Evolutionary conservation across 2,888 invertebrate species (phyloP), one percentile per base, ranked within the genome.

Genomic region (Acanthosepion lycidas): DNA sequence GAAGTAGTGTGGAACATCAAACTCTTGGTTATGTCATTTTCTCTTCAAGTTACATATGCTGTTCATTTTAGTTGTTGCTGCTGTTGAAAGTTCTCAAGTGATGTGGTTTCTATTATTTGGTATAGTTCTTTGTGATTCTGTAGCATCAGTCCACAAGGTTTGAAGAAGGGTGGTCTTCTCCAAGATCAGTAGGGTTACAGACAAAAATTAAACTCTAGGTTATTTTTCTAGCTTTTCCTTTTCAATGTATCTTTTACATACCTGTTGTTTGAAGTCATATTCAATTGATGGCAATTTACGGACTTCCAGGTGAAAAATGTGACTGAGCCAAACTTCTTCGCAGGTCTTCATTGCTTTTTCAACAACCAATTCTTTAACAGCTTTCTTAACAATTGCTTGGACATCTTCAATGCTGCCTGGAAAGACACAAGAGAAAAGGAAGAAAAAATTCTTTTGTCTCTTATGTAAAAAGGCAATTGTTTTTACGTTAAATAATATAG

Each of bases 281-380:
- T 93, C 93, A n/a, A n/a, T 93, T 1, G 49, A n/a, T 53, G 93
- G 93, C 53, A 93, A 93, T 6, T 93, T 49, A 6, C 49, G 93
- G n/a, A 93, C n/a, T 48, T 93, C 49, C 12, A 93, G 48, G 26
- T 53, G 48, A 96, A 97, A 97, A 92, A 97, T 96, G 95, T 97
- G 97, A 95, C 97, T 97, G 91, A 97, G 96, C 97, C 97, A 97
- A 12, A 97, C 97, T 95, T 97, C 97, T 95, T 97, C 97, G 95
- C 97, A 97, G 1, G 97, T 97, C 96, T 97, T 97, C 94, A 97
- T 96, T 6, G 97, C 97, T 95, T 97, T 96, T 95, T 97, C 97
- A 91, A 97, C 97, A 91, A 97, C 96, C 94, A 97, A 95, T 95
- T 97, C 97, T 95, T 97, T 97, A 33, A 97, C 97, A 1, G 97